phyloP scores from a whole-genome alignment of 1,140 invertebrate species.

The Brachionus rotundiformis region DNA sequence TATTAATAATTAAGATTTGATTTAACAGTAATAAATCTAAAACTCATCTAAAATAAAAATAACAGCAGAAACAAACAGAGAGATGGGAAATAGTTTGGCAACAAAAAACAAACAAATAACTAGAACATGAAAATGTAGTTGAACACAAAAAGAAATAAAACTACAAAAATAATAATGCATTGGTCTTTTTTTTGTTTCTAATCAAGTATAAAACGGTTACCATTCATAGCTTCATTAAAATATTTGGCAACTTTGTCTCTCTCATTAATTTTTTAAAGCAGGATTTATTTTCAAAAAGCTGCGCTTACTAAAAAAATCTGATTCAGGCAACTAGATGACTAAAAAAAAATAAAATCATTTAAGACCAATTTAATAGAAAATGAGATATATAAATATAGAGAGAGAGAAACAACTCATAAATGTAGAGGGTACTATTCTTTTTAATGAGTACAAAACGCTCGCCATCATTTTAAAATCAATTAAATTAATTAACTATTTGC shows the following conservation, averaged over 20 bases:
- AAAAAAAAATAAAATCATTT: neutral
- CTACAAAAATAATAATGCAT: slow-evolving; percentile 10
- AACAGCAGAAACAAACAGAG: neutral
- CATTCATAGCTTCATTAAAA: neutral
- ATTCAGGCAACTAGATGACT: slow-evolving; percentile 51
- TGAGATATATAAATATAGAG: neutral
- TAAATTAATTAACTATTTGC: slow-evolving; percentile 8
- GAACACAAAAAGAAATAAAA: slow-evolving; percentile 5
- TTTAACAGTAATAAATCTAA: slow-evolving; percentile 51
- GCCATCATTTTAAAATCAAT: neutral
- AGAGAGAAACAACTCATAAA: neutral
- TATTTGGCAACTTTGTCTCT: slow-evolving; percentile 33
- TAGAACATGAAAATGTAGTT: neutral
- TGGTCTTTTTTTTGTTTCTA: slow-evolving; percentile 24
- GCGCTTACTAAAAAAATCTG: slow-evolving; percentile 52
- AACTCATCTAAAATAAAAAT: slow-evolving; percentile 50
- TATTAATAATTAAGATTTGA: slow-evolving; percentile 49
- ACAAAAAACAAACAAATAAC: slow-evolving; percentile 17
- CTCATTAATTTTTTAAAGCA: slow-evolving; percentile 38
- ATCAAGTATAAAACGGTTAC: slow-evolving; percentile 3
- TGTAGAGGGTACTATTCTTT: slow-evolving; percentile 17
- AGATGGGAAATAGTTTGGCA: neutral
- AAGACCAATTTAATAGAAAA: neutral
- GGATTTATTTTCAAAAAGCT: slow-evolving; percentile 31
- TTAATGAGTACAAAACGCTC: slow-evolving; percentile 15